A percentile compares a stretch with the other conserved stretches of the same genome.
phyloP scores from a whole-genome alignment of 2,888 invertebrate species.

The Latrodectus hesperus region DNA sequence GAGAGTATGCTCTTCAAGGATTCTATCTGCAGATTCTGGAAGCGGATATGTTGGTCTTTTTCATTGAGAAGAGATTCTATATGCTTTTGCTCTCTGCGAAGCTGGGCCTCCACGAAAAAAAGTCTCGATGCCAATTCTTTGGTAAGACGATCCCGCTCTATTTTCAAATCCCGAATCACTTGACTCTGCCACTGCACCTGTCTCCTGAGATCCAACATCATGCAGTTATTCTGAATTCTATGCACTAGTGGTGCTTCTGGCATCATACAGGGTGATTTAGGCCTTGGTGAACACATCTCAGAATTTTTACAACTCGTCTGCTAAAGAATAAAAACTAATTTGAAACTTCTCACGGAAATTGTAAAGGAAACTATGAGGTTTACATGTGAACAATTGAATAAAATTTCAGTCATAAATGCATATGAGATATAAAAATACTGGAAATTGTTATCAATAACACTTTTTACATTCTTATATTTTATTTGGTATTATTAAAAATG shows the following conservation, averaged over 20 bases:
- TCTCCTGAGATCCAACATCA: slow-evolving; percentile 55
- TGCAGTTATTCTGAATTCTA: slow-evolving; percentile 49
- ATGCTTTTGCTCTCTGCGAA: slow-evolving; percentile 59
- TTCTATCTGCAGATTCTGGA: slow-evolving; percentile 51
- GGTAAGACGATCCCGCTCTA: slow-evolving; percentile 45
- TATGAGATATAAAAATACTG: too few relatives aligned
- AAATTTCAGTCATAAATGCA: too few relatives aligned
- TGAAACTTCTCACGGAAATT: background rate
- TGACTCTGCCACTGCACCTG: slow-evolving; percentile 52
- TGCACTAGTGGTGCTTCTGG: slow-evolving; percentile 9
- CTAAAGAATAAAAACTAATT: background rate
- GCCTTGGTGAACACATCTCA: background rate
- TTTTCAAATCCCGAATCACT: slow-evolving; percentile 42
- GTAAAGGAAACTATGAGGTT: too few relatives aligned
- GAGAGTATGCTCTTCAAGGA: slow-evolving; percentile 44
- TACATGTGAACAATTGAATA: too few relatives aligned
- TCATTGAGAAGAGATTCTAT: slow-evolving; percentile 52
- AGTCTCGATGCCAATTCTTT: slow-evolving; percentile 54
- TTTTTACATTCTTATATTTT: too few relatives aligned
- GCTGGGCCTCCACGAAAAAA: slow-evolving; percentile 58
- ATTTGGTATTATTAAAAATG: too few relatives aligned
- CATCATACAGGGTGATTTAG: background rate
- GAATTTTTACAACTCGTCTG: slow-evolving; percentile 22
- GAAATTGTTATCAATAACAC: too few relatives aligned
- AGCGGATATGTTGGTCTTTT: slow-evolving; percentile 54